Evolutionary conservation across 2,888 invertebrate species (phyloP), one percentile per base, ranked within the genome.

Genomic region (Dryobotodes eremita): DNA sequence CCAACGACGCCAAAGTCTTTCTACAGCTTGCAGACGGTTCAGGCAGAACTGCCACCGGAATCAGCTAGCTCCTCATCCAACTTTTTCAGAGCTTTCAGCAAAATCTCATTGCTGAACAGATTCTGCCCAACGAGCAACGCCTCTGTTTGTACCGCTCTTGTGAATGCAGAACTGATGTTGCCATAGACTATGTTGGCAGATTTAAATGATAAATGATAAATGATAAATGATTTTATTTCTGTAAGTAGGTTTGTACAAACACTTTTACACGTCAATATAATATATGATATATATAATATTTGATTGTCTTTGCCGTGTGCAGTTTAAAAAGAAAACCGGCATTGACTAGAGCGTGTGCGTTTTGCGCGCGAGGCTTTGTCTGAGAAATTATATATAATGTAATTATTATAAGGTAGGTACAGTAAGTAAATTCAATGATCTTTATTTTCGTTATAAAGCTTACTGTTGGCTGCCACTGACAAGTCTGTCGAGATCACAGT

Each of bases 341-440:
- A 91, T 98, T 98, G 0, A 98, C 97, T 82, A 98, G 97, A 0
- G 98, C 98, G 88, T 98, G 98, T 0, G 98, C 97, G 91, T 98
- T 98, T 95, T 98, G 98, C 0, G 98, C 97, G 84, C 98, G 95
- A 0, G 98, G 97, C 97, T 98, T 98, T 86, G 98, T 98, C 98
- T 98, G 91, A 80, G 96, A 87, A 74, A 59, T 17, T 2, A 36
- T 36, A 55, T 36, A 55, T 36, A 0, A 36, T 17, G 11, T 36
- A 4, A 11, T n/a, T 23, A 64, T n/a, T 42, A 23, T 36, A 17
- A 17, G n/a, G 42, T 66, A 36, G 31, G 31, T 36, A 65, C 5
- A 36, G 36, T 23, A 61, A 26, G 31, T 36, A 36, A 36, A 36
- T 2, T 36, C 31, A 36, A 3, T 36, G 31, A 36, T 36, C 3